Conservation (phyloP, 2,797 vertebrate species). For the Oryzias sinensis region DNA sequence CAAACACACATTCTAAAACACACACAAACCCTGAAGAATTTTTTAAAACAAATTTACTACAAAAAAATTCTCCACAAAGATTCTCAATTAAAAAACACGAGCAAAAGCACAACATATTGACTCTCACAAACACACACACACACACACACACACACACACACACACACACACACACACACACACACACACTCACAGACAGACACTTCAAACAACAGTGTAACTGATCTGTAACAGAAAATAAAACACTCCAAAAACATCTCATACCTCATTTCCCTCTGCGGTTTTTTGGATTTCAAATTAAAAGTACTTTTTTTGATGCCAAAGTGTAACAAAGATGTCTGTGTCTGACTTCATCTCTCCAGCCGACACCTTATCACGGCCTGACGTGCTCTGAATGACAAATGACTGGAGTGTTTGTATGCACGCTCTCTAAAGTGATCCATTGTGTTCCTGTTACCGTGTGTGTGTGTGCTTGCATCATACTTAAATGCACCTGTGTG, state of each 20-base stretch:
- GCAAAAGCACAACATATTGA: background rate
- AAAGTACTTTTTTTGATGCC: constrained; percentile 4
- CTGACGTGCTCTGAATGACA: constrained; percentile 23
- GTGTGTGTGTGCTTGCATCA: constrained; percentile 20
- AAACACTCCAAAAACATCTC: constrained; percentile 12
- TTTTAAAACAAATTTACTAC: background rate
- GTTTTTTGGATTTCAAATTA: constrained; percentile 29
- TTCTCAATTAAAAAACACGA: no score
- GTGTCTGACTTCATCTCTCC: constrained; percentile 14
- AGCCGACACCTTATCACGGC: constrained; percentile 7
- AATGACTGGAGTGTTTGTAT: constrained; percentile 13
- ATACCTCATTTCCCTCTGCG: constrained; percentile 16
- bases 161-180: background rate
- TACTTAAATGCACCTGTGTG: constrained; percentile 56
- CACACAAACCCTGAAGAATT: background rate
- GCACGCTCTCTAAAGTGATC: constrained; percentile 23
- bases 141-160: background rate
- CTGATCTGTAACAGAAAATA: constrained; percentile 16
- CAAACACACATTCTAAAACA: background rate
- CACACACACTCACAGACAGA: background rate
- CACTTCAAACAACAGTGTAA: constrained; percentile 6
- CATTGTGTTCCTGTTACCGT: constrained; percentile 22
- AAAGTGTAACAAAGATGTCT: constrained; percentile 2
- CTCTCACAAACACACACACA: background rate
- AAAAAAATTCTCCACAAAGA: no score